phyloP scores from a whole-genome alignment of 2,113 vertebrate genomes.

The Eulacestoma nigropectus region DNA sequence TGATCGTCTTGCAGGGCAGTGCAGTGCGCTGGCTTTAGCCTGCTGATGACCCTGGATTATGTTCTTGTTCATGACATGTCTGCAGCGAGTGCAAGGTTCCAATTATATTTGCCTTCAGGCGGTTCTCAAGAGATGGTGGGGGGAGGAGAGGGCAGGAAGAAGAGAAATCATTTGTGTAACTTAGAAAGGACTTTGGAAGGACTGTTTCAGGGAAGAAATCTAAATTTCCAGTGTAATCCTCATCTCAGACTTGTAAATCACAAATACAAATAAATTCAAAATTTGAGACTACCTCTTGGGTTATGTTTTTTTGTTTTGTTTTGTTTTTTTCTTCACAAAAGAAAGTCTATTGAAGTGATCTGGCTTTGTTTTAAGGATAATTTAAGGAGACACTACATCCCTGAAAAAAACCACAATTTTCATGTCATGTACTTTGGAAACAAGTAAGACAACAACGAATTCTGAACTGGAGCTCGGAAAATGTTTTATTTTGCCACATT shows the following conservation, averaged over 20 bases:
- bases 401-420: not conserved
- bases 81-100: conserved; percentile 26
- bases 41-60: conserved; percentile 23
- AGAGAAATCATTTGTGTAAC: not conserved
- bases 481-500: not conserved
- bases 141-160: not conserved
- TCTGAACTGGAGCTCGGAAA: not conserved
- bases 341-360: not conserved
- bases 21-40: not conserved
- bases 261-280: not conserved
- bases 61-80: conserved; percentile 32
- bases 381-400: not conserved
- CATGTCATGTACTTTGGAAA: not conserved
- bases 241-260: not conserved
- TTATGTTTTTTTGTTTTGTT: not conserved
- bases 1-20: not conserved
- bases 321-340: not conserved
- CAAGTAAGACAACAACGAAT: not conserved
- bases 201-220: not conserved
- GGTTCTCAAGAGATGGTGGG: conserved; percentile 16
- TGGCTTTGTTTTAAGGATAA: not conserved
- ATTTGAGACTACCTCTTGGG: not conserved
- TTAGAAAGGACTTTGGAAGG: not conserved
- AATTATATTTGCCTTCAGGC: conserved; percentile 50
- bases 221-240: not conserved